Evolutionary conservation across 2,888 invertebrate genomes (phyloP).

Genomic region (Julus scanicus): DNA sequence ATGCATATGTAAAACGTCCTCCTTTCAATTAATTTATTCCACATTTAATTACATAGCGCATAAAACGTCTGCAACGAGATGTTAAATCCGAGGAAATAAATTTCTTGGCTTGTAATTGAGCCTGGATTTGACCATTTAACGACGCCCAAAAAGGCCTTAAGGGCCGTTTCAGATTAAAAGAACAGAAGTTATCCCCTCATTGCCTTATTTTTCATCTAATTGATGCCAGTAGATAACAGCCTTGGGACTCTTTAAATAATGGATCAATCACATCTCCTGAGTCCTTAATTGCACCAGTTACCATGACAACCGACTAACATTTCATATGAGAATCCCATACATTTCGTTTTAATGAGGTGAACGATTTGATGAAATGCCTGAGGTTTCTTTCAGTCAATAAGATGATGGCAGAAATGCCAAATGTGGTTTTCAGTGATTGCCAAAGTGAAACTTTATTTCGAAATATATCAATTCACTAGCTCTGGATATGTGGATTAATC

Average conservation of each 20-base stretch:
- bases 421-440: neutral
- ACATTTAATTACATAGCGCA: neutral
- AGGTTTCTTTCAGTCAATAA: neutral
- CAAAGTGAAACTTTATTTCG: neutral
- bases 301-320: conserved; percentile 27
- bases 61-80: neutral
- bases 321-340: conserved; percentile 21
- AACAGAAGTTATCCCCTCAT: conserved; percentile 31
- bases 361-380: conserved; percentile 20
- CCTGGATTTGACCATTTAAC: conserved; percentile 38
- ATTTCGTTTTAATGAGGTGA: conserved; percentile 40
- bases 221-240: conserved; percentile 36
- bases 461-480: too few relatives aligned
- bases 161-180: conserved; percentile 38
- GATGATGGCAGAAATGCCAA: neutral
- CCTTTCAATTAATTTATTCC: conserved; percentile 43
- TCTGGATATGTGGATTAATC: too few relatives aligned
- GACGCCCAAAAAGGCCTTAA: conserved; percentile 13
- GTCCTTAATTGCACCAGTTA: conserved; percentile 27
- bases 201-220: conserved; percentile 45
- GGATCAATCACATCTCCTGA: conserved; percentile 42
- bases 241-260: conserved; percentile 41
- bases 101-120: conserved; percentile 36
- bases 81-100: conserved; percentile 3
- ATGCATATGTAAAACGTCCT: conserved; percentile 7